Conservation (phyloP, 2,113 vertebrate species). For the Thunnus maccoyii region DNA sequence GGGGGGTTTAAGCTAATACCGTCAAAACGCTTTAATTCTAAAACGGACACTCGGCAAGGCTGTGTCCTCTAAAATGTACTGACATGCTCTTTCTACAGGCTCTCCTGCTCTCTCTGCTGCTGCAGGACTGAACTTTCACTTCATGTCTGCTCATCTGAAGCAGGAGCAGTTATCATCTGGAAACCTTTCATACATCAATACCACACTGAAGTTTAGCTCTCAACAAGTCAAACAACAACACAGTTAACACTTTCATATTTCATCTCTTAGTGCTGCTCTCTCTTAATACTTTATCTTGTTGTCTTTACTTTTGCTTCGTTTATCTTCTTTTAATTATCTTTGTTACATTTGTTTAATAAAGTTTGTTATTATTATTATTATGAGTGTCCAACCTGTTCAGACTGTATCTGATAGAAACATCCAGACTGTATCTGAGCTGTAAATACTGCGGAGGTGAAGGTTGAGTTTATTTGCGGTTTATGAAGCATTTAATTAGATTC, state of each 20-base stretch:
- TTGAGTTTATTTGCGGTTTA: conserved; percentile 19
- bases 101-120: not conserved
- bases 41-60: conserved; percentile 63
- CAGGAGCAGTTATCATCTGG: no score
- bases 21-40: conserved; percentile 72
- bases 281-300: no score
- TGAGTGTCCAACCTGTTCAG: not conserved
- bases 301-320: no score
- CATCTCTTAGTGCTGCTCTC: no score
- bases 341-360: no score
- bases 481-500: conserved; percentile 37
- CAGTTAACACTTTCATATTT: no score
- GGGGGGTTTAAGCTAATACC: conserved; percentile 68
- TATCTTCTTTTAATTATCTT: no score
- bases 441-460: not conserved
- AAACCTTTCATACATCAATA: no score
- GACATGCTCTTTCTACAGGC: conserved; percentile 49
- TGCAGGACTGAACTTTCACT: conserved; percentile 1
- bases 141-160: no score
- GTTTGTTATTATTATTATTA: no score
- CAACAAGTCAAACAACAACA: no score
- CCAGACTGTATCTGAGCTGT: conserved; percentile 1
- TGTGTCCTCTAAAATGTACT: conserved; percentile 76
- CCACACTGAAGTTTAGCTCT: no score
- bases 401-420: not conserved